Base-by-base conservation (phyloP, 92 coral and sea anemone species). In the Epizoanthus stellaris region DNA sequence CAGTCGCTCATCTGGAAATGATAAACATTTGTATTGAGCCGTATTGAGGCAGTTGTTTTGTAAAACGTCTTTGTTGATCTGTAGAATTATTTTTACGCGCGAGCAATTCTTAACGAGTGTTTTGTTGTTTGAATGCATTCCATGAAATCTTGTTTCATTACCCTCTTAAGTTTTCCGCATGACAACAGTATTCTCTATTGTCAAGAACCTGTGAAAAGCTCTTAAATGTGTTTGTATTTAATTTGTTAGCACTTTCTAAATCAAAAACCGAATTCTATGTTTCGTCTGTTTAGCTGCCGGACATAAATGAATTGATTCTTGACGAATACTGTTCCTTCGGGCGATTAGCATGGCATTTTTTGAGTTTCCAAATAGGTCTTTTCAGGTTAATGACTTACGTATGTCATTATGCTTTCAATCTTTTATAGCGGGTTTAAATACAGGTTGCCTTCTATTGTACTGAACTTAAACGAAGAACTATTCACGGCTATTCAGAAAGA, bases 331-430 rank as follows among this genome's bases (percentile, higher is more conserved):
- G 60, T 63, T 62, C 40, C 83, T 79, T 40, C 65, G 21, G 72
- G 83, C 82, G 58, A 77, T 60, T 77, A 76, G 54, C 53, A 16
- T 42, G 40, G 70, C 83, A 43, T 20, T 45, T 23, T 77, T 79
- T 25, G 72, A 79, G 60, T 63, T 79, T 47, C 57, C 58, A 59
- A 59, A 77, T 59, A 38, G 45, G 11, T 62, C 83, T 59, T 79
- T 79, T 63, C 67, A 79, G 11, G 39, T n/a, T 79, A 79, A 79
- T 79, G 83, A 79, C 70, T 67, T 25, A 34, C 61, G 61, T 63
- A 70, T 63, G 83, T 79, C 83, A 79, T 79, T 61, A 79, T 79
- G 83, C 70, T 79, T 79, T 79, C 65, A 79, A 42, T 79, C 83
- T 79, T 79, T 79, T 63, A 63, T 63, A 63, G 83, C 71, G 45